A percentile compares a stretch with the other conserved stretches of the same genome.
These are phyloP conservation scores for Saguinus imperator DNA, from an alignment of 2,113 vertebrate species.

Conservation along the genomic window DNA sequence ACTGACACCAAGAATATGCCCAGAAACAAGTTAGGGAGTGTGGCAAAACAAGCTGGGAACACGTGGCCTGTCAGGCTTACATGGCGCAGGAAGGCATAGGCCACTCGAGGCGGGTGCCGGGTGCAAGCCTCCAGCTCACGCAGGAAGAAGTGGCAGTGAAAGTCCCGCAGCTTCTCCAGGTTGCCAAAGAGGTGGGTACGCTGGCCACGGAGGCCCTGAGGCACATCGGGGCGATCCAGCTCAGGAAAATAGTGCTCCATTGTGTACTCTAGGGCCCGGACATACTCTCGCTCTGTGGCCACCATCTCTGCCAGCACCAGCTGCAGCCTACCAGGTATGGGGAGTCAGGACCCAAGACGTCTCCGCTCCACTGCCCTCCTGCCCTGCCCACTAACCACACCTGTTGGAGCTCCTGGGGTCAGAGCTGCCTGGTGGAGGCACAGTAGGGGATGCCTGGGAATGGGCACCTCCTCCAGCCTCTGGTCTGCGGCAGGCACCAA, in stretches of 20 bases:
- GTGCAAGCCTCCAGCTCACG: constrained; percentile 95
- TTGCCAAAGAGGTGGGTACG: constrained; percentile 95
- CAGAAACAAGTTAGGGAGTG: background rate
- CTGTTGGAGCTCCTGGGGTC: constrained; percentile 77
- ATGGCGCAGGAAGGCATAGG: constrained; percentile 95
- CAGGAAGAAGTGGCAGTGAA: constrained; percentile 96
- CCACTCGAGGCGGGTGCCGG: constrained; percentile 92
- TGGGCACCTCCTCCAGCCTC: constrained; percentile 87
- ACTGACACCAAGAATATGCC: background rate
- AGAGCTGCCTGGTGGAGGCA: constrained; percentile 60
- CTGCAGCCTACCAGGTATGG: constrained; percentile 62
- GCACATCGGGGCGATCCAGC: constrained; percentile 93
- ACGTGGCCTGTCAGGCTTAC: constrained; percentile 81
- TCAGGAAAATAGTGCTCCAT: constrained; percentile 95
- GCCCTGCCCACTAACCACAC: constrained; percentile 1
- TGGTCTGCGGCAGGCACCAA: constrained; percentile 58
- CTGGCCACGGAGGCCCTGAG: constrained; percentile 95
- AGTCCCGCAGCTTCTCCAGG: constrained; percentile 95
- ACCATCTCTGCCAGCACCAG: constrained; percentile 96
- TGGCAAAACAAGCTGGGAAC: background rate
- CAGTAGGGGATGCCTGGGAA: constrained; percentile 60
- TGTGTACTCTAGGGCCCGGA: constrained; percentile 93
- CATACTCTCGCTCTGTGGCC: constrained; percentile 94
- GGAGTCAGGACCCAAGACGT: constrained; percentile 38
- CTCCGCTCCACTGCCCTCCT: background rate